Conservation (phyloP, 2,113 vertebrate species). For the Hydrochoerus hydrochaeris region DNA sequence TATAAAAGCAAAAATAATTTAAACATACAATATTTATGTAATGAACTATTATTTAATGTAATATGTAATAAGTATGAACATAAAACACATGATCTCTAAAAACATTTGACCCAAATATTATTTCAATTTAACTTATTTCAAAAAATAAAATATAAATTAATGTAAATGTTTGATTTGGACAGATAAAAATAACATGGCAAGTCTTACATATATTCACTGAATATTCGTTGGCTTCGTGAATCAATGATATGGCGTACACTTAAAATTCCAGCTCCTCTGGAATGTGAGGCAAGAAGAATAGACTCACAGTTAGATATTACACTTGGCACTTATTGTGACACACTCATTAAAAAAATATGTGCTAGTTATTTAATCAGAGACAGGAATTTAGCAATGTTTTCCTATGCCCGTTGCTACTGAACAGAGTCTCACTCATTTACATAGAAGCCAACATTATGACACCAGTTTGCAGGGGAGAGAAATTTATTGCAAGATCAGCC, state of each 20-base stretch:
- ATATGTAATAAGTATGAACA: background rate
- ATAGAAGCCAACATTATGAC: background rate
- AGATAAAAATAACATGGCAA: background rate
- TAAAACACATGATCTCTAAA: background rate
- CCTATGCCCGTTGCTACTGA: background rate
- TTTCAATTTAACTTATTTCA: background rate
- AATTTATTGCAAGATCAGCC: background rate
- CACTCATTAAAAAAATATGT: background rate
- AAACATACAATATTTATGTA: background rate
- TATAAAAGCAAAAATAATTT: background rate
- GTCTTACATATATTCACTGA: background rate
- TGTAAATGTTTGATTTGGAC: background rate
- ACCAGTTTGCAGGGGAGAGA: background rate
- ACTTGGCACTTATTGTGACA: background rate
- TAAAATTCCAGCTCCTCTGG: background rate
- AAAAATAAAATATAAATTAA: background rate
- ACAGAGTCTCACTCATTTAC: accelerated
- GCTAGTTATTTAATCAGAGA: background rate
- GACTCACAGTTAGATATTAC: background rate
- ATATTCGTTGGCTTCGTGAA: background rate
- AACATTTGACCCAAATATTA: background rate
- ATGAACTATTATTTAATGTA: background rate
- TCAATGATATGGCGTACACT: background rate
- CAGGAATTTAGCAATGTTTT: background rate
- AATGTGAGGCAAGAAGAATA: background rate